A percentile compares a stretch with the other conserved stretches of the same genome.
These are phyloP conservation scores for Microcebus ravelobensis DNA, from an alignment of 2,113 vertebrate species.

Conservation along the genomic window DNA sequence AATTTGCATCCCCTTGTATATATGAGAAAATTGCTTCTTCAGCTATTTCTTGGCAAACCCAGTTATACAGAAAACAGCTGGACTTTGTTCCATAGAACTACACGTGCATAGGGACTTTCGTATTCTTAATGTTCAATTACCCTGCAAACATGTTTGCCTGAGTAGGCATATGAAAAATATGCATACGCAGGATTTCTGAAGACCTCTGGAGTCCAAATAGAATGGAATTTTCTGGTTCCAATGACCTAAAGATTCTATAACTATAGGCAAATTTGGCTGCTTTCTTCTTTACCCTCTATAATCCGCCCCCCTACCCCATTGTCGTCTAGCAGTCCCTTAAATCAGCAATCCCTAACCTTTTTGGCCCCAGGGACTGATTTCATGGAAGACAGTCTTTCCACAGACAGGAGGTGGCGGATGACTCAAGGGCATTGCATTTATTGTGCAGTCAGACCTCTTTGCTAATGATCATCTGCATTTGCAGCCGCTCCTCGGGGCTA, in stretches of 20 bases:
- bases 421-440: no score
- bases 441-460: no score
- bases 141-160: background rate
- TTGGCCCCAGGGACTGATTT: no score
- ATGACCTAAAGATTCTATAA: background rate
- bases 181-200: background rate
- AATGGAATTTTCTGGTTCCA: background rate
- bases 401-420: no score
- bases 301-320: background rate
- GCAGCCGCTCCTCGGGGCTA: no score
- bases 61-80: conserved; percentile 3
- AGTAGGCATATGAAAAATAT: background rate
- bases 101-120: background rate
- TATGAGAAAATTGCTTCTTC: conserved; percentile 33
- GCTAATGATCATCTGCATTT: no score
- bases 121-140: background rate
- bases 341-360: no score
- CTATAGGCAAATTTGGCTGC: background rate
- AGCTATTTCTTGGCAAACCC: conserved; percentile 39
- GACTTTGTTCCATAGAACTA: background rate
- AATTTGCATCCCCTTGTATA: conserved; percentile 9
- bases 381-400: no score
- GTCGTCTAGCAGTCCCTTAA: background rate
- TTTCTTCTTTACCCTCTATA: background rate
- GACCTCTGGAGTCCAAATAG: background rate